A percentile compares a stretch with the other conserved stretches of the same genome.
phyloP scores from a whole-genome alignment of 2,797 vertebrate species.

The Oreochromis mossambicus region DNA sequence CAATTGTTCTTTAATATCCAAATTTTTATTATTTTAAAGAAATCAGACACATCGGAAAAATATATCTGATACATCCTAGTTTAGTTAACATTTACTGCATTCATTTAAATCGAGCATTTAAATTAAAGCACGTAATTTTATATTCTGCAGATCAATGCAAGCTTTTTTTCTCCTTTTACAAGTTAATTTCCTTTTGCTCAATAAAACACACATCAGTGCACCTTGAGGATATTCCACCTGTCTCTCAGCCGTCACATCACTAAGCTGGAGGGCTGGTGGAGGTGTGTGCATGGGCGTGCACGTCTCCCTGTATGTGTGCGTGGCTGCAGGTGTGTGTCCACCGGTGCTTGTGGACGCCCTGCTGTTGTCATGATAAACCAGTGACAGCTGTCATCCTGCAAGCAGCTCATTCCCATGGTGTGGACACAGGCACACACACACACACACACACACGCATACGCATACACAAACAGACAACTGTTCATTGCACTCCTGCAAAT shows the following conservation, averaged over 20 bases:
- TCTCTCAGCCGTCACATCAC: conserved; percentile 56
- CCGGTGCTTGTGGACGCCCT: conserved; percentile 27
- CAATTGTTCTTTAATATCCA: background rate
- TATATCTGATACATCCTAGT: background rate
- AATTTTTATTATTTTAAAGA: background rate
- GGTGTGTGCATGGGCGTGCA: background rate
- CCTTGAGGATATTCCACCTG: conserved; percentile 37
- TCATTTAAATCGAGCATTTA: background rate
- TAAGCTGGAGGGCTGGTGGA: conserved; percentile 10
- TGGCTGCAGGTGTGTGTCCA: background rate
- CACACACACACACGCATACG: background rate
- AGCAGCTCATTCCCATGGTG: conserved; percentile 22
- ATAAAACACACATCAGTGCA: conserved; percentile 10
- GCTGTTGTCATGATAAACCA: conserved; percentile 55
- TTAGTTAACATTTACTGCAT: background rate
- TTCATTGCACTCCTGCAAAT: conserved; percentile 29
- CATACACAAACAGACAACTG: background rate
- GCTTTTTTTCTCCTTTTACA: background rate
- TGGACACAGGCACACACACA: background rate
- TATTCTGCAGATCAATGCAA: background rate
- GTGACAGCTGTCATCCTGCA: conserved; percentile 64
- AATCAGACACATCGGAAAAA: background rate
- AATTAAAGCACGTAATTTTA: background rate
- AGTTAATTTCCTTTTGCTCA: conserved; percentile 18
- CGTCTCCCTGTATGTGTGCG: background rate